Conservation (phyloP, 2,797 vertebrate genomes). For the Monodelphis domestica region DNA sequence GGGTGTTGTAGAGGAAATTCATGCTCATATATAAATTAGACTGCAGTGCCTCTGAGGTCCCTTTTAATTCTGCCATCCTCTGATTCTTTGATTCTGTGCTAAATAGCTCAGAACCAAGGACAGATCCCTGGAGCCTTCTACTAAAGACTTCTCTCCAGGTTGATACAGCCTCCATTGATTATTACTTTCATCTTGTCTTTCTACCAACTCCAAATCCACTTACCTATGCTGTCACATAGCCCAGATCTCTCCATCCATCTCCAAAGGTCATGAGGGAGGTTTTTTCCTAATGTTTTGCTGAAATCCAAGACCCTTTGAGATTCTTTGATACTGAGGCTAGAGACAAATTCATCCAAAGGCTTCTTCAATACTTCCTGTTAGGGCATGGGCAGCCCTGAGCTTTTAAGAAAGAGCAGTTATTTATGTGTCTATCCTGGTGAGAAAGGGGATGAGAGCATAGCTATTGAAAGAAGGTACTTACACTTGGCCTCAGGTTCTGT, state of each 20-base stretch:
- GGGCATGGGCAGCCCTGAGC: background rate
- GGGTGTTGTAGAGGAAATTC: background rate
- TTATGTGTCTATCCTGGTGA: background rate
- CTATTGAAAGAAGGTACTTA: background rate
- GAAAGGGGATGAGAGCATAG: background rate
- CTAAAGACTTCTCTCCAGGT: background rate
- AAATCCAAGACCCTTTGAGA: background rate
- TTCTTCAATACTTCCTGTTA: background rate
- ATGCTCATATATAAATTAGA: background rate
- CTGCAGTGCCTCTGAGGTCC: background rate
- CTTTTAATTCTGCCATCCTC: background rate
- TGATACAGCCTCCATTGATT: background rate
- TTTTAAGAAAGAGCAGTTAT: background rate
- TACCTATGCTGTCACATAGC: background rate
- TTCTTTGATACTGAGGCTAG: background rate
- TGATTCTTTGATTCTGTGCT: background rate
- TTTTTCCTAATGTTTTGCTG: background rate
- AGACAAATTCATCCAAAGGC: background rate
- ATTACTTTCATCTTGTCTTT: background rate
- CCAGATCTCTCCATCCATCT: background rate
- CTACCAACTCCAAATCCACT: background rate
- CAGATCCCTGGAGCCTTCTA: background rate
- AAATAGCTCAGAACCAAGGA: background rate
- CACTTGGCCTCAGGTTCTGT: background rate
- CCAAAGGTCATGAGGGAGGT: background rate